Conservation (phyloP, 1,140 invertebrate genomes). For the Dreissena polymorpha region DNA sequence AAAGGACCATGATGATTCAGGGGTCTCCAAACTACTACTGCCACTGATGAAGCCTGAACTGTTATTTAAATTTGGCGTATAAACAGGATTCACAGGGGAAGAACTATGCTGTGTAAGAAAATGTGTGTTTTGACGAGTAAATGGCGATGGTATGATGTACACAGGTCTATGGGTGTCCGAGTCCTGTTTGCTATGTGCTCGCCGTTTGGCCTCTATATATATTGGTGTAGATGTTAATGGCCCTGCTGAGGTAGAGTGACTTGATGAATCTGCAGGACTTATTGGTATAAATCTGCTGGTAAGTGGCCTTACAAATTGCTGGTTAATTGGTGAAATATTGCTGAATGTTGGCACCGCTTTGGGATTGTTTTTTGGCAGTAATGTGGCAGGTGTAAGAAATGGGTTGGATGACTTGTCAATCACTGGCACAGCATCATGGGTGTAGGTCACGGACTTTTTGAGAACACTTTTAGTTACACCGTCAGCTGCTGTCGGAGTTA, state of each 20-base stretch:
- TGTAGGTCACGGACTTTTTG: conserved; percentile 21
- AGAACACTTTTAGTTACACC: background rate
- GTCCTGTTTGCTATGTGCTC: conserved; percentile 12
- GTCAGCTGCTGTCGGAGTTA: background rate
- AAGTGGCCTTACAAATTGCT: conserved; percentile 11
- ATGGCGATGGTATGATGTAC: conserved; percentile 51
- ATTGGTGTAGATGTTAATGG: conserved; percentile 49
- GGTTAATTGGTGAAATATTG: conserved; percentile 48
- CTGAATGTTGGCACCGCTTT: conserved; percentile 54
- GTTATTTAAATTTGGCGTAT: conserved; percentile 45
- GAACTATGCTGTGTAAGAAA: background rate
- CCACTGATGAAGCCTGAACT: conserved; percentile 51
- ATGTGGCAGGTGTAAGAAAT: conserved; percentile 1
- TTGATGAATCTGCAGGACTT: conserved; percentile 26
- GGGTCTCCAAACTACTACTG: conserved; percentile 44
- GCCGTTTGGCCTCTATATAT: background rate
- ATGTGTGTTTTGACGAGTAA: conserved; percentile 17
- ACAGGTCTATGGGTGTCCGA: conserved; percentile 32
- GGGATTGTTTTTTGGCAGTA: conserved; percentile 30
- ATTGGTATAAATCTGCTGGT: conserved; percentile 33
- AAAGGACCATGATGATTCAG: conserved; percentile 39
- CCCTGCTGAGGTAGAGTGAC: conserved; percentile 21
- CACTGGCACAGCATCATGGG: conserved; percentile 45
- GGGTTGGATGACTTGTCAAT: background rate
- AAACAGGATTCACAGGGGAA: background rate